phyloP scores from a whole-genome alignment of 2,888 invertebrate species.

The Hesperia comma region DNA sequence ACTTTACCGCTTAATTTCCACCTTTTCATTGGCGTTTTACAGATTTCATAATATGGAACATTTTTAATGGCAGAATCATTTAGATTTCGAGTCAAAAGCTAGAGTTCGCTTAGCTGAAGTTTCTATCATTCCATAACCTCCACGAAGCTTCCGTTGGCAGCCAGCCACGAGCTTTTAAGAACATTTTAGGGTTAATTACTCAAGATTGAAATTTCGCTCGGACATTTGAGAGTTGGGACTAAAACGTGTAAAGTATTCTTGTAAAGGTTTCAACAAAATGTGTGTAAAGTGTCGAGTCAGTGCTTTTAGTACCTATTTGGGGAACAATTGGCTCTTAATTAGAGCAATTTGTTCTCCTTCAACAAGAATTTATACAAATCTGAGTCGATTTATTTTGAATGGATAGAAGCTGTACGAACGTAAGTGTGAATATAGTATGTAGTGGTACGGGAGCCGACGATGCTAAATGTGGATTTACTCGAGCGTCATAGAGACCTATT shows the following conservation, averaged over 20 bases:
- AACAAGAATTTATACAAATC: background rate
- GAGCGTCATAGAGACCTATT: too few relatives aligned
- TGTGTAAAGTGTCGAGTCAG: slow-evolving; percentile 9
- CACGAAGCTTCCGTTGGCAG: slow-evolving; percentile 16
- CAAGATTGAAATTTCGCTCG: slow-evolving; percentile 14
- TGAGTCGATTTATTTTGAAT: background rate
- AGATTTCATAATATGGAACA: background rate
- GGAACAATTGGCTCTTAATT: background rate
- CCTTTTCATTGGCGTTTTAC: background rate
- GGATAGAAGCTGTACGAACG: background rate
- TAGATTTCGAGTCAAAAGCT: slow-evolving; percentile 8
- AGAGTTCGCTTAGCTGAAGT: slow-evolving; percentile 10
- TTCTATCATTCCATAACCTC: slow-evolving; percentile 5
- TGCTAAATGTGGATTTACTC: too few relatives aligned
- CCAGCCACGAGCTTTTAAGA: slow-evolving; percentile 29
- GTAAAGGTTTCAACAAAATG: background rate
- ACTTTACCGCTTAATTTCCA: too few relatives aligned
- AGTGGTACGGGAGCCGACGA: too few relatives aligned
- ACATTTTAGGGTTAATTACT: slow-evolving; percentile 31
- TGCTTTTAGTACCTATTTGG: background rate
- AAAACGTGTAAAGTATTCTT: slow-evolving; percentile 13
- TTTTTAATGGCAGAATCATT: background rate
- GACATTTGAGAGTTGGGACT: slow-evolving; percentile 21
- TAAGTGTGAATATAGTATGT: too few relatives aligned
- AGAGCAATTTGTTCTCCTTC: background rate